phyloP scores from a whole-genome alignment of 2,797 vertebrate species.

The Carduelis carduelis region DNA sequence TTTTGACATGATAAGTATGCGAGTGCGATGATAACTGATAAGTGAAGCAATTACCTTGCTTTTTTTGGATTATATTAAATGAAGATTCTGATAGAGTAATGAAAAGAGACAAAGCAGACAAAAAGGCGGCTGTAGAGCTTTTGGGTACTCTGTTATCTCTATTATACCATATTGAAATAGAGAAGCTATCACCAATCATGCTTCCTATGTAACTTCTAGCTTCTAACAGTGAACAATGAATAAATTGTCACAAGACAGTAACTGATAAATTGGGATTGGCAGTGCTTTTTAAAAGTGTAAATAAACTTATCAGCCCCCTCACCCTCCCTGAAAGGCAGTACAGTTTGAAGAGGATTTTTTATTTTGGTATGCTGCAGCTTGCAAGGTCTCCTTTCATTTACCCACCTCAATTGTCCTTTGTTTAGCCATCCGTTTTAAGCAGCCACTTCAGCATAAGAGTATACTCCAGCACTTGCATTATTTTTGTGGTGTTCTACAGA shows the following conservation, averaged over 20 bases:
- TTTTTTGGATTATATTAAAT: constrained; percentile 87
- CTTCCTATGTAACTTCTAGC: constrained; percentile 83
- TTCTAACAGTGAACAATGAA: constrained; percentile 83
- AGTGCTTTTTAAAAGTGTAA: constrained; percentile 79
- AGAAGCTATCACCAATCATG: constrained; percentile 84
- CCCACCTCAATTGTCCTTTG: constrained; percentile 46
- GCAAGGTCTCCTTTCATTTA: constrained; percentile 59
- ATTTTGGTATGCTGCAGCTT: constrained; percentile 23
- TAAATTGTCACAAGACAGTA: constrained; percentile 84
- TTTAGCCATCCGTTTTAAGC: constrained; percentile 55
- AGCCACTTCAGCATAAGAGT: constrained; percentile 50
- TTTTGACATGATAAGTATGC: constrained; percentile 85
- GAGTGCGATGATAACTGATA: constrained; percentile 83
- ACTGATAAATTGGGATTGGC: constrained; percentile 85
- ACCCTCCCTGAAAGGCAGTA: constrained; percentile 57
- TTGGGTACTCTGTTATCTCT: constrained; percentile 84
- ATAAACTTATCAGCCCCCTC: constrained; percentile 77
- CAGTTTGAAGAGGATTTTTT: constrained; percentile 63
- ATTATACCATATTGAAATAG: constrained; percentile 85
- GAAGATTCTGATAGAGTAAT: constrained; percentile 87
- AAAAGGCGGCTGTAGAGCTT: constrained; percentile 81
- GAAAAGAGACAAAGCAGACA: constrained; percentile 86
- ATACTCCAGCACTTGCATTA: neutral
- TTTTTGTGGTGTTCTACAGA: neutral
- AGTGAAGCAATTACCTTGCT: constrained; percentile 86